Percentiles rank a stretch among this genome's conserved stretches.
phyloP scores from a whole-genome alignment of 2,888 invertebrate genomes.

The Acronicta alni region DNA sequence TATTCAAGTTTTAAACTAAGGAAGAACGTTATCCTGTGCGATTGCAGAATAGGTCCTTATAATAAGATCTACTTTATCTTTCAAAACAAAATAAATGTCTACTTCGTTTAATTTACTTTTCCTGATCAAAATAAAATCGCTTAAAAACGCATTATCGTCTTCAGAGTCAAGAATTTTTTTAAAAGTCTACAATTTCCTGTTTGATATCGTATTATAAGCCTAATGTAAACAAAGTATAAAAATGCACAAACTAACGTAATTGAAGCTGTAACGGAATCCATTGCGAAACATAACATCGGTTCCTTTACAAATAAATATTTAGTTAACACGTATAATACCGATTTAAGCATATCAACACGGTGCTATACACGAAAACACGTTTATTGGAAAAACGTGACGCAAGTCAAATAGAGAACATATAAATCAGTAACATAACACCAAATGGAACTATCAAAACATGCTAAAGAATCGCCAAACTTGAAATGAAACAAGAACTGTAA shows the following conservation, averaged over 20 bases:
- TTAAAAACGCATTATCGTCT: no score
- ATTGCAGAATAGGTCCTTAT: no score
- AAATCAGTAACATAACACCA: conserved; percentile 18
- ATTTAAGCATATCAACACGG: conserved; percentile 4
- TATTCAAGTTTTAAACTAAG: no score
- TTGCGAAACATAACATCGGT: conserved; percentile 6
- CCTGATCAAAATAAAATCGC: no score
- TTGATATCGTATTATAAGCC: neutral
- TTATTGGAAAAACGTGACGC: conserved; percentile 39
- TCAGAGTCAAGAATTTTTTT: no score
- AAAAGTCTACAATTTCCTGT: neutral
- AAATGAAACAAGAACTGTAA: conserved; percentile 32
- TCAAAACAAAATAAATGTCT: neutral
- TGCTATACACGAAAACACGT: conserved; percentile 7
- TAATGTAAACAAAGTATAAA: neutral
- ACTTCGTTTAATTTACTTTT: no score
- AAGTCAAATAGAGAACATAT: conserved; percentile 18
- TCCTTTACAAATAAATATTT: conserved; percentile 25
- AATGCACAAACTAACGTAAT: neutral
- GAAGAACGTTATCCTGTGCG: no score
- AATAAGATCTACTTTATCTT: neutral
- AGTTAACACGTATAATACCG: conserved; percentile 11
- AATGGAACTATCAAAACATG: conserved; percentile 9
- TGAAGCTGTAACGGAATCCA: neutral
- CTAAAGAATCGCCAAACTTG: conserved; percentile 8